Evolutionary conservation across 2,888 invertebrate species (phyloP).

Genomic region (Orchesellides sinensis): DNA sequence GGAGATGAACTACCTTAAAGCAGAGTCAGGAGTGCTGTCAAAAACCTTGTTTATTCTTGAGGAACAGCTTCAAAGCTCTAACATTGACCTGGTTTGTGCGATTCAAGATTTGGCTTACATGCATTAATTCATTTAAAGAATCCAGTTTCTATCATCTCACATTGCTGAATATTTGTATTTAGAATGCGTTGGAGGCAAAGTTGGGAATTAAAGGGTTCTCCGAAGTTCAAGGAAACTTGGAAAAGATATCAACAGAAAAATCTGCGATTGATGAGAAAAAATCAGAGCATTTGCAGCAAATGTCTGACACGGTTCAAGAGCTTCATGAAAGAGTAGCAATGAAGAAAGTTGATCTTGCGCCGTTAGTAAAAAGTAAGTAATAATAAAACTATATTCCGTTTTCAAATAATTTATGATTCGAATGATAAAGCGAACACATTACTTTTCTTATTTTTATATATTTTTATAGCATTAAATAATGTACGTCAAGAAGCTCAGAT

Average conservation of each 20-base stretch:
- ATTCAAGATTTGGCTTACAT: too few species aligned
- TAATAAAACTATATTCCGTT: too few species aligned
- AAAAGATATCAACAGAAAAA: constrained; percentile 80
- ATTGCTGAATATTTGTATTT: not conserved
- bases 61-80: constrained; percentile 78
- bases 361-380: constrained; percentile 78
- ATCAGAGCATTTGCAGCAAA: constrained; percentile 79
- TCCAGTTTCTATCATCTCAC: too few species aligned
- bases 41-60: constrained; percentile 86
- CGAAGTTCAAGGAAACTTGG: constrained; percentile 80
- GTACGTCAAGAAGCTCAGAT: constrained; percentile 83
- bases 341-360: constrained; percentile 82
- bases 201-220: constrained; percentile 78
- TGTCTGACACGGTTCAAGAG: constrained; percentile 79
- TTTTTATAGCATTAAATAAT: constrained; percentile 80
- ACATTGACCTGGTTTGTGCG: constrained; percentile 80
- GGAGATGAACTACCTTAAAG: constrained; percentile 85
- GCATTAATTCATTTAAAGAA: too few species aligned
- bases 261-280: constrained; percentile 79
- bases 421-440: too few species aligned
- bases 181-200: constrained; percentile 76
- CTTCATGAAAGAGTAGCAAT: constrained; percentile 81
- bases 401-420: not conserved
- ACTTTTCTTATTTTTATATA: constrained; percentile 10
- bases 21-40: constrained; percentile 86